A percentile compares a stretch with the other conserved stretches of the same genome.
These are phyloP conservation scores for Plutella xylostella DNA, from an alignment of 2,888 invertebrate genomes.

Conservation along the genomic window DNA sequence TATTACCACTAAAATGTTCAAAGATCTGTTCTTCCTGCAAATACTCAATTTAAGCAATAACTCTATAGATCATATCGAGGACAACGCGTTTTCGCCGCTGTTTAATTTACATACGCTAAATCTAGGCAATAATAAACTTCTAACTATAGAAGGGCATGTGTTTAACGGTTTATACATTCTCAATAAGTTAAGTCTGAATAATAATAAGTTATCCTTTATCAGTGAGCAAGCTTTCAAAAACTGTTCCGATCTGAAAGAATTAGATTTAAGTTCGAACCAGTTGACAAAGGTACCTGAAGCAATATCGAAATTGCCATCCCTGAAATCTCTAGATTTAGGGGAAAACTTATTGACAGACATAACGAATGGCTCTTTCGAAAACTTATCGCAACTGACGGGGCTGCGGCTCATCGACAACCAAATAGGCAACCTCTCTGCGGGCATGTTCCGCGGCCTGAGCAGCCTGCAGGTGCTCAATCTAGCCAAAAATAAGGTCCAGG, in stretches of 20 bases:
- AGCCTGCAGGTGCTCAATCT: conserved; percentile 88
- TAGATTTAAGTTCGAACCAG: conserved; percentile 90
- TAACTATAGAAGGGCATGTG: conserved; percentile 81
- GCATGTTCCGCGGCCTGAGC: conserved; percentile 87
- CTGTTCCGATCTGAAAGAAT: conserved; percentile 88
- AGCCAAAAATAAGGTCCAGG: conserved; percentile 89
- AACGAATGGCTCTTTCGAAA: conserved; percentile 85
- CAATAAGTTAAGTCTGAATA: conserved; percentile 85
- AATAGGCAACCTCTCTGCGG: conserved; percentile 86
- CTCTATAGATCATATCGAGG: conserved; percentile 84
- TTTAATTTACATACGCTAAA: conserved; percentile 92
- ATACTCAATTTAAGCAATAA: conserved; percentile 88
- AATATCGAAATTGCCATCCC: conserved; percentile 81
- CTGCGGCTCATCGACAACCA: conserved; percentile 91
- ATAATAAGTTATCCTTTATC: conserved; percentile 82
- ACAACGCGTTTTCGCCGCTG: conserved; percentile 86
- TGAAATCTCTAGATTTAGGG: conserved; percentile 91
- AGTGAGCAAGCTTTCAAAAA: conserved; percentile 87
- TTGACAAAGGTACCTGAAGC: conserved; percentile 87
- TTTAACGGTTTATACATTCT: conserved; percentile 88
- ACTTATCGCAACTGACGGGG: conserved; percentile 87
- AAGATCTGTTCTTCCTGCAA: conserved; percentile 88
- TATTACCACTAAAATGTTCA: conserved; percentile 85
- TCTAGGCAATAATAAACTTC: conserved; percentile 86
- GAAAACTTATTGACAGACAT: conserved; percentile 90